Conservation (phyloP, 2,113 vertebrate genomes). For the Peromyscus leucopus region DNA sequence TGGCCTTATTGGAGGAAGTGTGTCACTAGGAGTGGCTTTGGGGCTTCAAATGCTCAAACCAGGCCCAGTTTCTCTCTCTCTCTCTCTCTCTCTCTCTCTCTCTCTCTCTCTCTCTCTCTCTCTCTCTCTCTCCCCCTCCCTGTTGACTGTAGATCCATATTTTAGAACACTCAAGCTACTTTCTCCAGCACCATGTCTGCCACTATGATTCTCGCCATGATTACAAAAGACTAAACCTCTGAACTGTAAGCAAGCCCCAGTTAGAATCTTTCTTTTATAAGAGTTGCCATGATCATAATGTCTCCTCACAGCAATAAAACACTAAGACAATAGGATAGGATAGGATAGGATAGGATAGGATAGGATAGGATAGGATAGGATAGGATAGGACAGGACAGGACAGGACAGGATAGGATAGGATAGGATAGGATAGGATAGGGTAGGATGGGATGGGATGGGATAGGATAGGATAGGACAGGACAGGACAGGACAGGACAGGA, state of each 20-base stretch:
- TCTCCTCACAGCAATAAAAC: background rate
- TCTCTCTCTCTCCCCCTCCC: background rate
- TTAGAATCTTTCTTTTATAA: background rate
- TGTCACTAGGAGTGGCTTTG: background rate
- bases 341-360: no score
- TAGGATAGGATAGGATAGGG: background rate
- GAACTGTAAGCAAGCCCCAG: background rate
- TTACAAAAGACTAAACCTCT: background rate
- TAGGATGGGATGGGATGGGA: background rate
- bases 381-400: background rate
- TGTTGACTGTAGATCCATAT: background rate
- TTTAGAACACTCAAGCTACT: background rate
- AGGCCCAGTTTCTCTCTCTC: background rate
- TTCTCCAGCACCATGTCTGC: background rate
- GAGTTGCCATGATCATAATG: background rate
- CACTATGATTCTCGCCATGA: background rate
- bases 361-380: background rate
- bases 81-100: no score
- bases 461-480: background rate
- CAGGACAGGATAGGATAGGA: background rate
- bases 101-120: no score
- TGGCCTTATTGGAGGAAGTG: background rate
- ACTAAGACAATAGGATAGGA: background rate
- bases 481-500: background rate
- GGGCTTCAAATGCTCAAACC: background rate